These are phyloP conservation scores for Planiliza haematocheilus DNA, from an alignment of 2,113 vertebrate species.

Conservation along the genomic window DNA sequence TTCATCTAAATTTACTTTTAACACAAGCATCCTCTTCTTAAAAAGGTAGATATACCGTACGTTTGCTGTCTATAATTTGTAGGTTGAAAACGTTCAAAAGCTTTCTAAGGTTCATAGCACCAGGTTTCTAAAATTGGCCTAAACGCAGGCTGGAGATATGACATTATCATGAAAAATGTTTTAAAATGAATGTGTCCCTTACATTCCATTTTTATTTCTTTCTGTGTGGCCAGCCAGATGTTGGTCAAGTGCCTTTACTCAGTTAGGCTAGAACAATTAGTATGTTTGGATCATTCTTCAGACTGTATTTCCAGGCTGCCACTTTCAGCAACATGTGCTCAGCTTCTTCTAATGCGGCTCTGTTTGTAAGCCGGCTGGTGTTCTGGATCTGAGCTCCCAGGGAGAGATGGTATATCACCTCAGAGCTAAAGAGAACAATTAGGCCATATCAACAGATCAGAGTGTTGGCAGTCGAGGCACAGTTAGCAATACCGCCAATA, in stretches of 20 bases:
- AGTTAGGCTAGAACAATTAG: neutral
- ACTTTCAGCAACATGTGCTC: neutral
- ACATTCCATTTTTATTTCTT: neutral
- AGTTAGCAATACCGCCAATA: conserved; percentile 71
- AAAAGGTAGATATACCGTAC: neutral
- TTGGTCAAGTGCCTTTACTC: neutral
- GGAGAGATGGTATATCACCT: conserved; percentile 65
- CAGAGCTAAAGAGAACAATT: conserved; percentile 78
- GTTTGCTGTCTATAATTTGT: neutral
- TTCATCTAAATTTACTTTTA: no score
- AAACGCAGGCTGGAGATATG: neutral
- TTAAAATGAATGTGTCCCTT: neutral
- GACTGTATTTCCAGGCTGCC: conserved; percentile 6
- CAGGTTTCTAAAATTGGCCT: no score
- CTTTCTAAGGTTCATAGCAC: neutral
- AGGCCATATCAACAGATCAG: conserved; percentile 76
- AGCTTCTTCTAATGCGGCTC: neutral
- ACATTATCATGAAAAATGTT: neutral
- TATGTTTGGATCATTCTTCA: neutral
- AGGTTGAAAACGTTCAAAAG: no score
- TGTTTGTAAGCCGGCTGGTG: neutral
- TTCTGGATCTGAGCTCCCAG: conserved; percentile 27
- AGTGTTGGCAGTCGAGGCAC: conserved; percentile 68
- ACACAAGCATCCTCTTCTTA: neutral
- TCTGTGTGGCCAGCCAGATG: neutral